Conservation (phyloP, 2,113 vertebrate species). For the Leucopsar rothschildi region DNA sequence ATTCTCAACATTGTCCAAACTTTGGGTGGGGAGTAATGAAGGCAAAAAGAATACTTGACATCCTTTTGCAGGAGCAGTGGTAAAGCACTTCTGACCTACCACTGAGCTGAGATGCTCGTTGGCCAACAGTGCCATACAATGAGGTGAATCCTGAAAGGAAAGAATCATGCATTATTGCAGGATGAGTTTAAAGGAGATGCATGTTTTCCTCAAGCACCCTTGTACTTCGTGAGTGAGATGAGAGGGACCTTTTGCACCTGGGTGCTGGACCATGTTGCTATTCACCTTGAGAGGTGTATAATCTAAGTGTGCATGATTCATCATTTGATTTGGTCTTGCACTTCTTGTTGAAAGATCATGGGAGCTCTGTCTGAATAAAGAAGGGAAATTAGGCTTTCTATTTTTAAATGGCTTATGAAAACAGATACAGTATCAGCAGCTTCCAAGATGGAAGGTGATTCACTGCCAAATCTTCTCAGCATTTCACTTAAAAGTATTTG, state of each 20-base stretch:
- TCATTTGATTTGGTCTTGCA: background rate
- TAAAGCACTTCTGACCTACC: background rate
- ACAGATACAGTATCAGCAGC: background rate
- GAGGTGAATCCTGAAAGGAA: background rate
- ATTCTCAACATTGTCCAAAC: background rate
- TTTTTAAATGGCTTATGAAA: conserved; percentile 33
- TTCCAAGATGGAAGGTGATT: conserved; percentile 29
- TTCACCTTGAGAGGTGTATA: background rate
- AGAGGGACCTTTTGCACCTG: background rate
- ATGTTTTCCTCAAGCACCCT: background rate
- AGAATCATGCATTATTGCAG: background rate
- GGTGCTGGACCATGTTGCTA: rapidly evolving
- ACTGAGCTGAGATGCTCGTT: rapidly evolving
- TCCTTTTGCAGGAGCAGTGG: background rate
- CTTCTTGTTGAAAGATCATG: background rate
- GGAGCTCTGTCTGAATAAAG: background rate
- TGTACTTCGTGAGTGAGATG: background rate
- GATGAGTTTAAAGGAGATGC: background rate
- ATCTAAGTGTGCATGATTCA: background rate
- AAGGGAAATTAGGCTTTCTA: conserved; percentile 15
- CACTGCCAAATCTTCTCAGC: background rate
- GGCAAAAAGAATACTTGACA: background rate
- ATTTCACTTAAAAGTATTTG: conserved; percentile 4
- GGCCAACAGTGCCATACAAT: rapidly evolving
- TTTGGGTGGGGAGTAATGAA: background rate